phyloP scores from a whole-genome alignment of 2,113 vertebrate species.

The Paramormyrops kingsleyae region DNA sequence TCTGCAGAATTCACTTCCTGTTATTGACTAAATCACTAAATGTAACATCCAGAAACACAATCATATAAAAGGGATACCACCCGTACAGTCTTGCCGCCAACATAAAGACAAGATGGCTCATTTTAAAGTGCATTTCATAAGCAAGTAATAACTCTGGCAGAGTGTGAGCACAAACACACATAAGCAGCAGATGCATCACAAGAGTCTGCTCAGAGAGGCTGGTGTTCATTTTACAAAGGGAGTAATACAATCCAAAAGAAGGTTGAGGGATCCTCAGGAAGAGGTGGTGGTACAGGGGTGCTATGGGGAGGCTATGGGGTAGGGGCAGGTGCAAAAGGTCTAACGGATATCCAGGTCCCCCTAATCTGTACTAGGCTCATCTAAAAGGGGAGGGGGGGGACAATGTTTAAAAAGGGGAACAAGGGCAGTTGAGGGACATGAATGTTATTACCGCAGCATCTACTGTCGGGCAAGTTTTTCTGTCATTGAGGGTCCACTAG shows the following conservation, averaged over 20 bases:
- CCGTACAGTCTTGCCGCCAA: not conserved
- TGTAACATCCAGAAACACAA: not conserved
- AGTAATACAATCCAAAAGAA: not conserved
- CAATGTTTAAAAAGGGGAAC: not conserved
- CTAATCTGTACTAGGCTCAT: not conserved
- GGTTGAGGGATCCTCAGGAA: not conserved
- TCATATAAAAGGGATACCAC: not conserved
- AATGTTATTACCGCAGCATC: not conserved
- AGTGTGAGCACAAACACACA: not conserved
- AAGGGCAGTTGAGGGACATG: not conserved
- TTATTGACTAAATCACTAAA: not conserved
- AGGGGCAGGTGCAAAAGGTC: not conserved
- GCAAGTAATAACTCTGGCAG: not conserved
- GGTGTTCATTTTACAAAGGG: not conserved
- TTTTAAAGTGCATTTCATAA: not conserved
- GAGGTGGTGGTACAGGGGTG: not conserved
- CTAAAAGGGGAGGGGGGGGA: not conserved
- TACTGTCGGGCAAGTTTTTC: not conserved
- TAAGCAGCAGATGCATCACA: not conserved
- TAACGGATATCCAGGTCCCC: not conserved
- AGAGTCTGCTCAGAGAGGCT: not conserved
- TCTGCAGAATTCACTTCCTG: not conserved
- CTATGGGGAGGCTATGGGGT: not conserved
- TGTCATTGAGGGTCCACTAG: not conserved
- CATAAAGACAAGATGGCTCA: not conserved